These are phyloP conservation scores for Natator depressus DNA, from an alignment of 2,113 vertebrate species.

Conservation along the genomic window DNA sequence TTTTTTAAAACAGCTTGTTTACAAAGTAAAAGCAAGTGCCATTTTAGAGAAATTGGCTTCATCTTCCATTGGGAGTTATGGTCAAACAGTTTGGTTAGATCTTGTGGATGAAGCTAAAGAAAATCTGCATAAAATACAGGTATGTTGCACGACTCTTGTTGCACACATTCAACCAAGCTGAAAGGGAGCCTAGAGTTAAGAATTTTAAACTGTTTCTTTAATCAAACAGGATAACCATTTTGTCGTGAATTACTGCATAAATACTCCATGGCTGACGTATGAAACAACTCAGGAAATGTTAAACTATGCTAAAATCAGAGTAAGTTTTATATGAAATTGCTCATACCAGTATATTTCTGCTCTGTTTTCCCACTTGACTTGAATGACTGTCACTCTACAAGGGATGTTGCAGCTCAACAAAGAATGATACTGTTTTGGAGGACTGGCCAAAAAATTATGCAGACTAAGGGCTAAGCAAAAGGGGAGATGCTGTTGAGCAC, in stretches of 20 bases:
- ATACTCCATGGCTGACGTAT: slow-evolving; percentile 91
- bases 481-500: background rate
- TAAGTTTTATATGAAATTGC: slow-evolving; percentile 56
- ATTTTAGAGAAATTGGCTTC: slow-evolving; percentile 90
- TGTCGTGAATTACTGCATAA: slow-evolving; percentile 93
- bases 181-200: background rate
- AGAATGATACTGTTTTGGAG: background rate
- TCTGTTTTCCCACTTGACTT: background rate
- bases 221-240: slow-evolving; percentile 89
- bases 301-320: slow-evolving; percentile 83
- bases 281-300: slow-evolving; percentile 93
- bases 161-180: background rate
- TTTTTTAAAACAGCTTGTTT: slow-evolving; percentile 85
- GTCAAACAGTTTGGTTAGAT: slow-evolving; percentile 79
- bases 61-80: slow-evolving; percentile 75
- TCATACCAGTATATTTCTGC: background rate
- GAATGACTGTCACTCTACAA: background rate
- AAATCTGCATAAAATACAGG: slow-evolving; percentile 92
- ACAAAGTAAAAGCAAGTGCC: slow-evolving; percentile 93
- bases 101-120: slow-evolving; percentile 90
- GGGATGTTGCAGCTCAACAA: background rate
- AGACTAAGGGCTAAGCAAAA: background rate
- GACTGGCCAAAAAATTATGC: background rate
- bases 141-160: slow-evolving; percentile 11
- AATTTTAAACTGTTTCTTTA: background rate